A percentile compares a stretch with the other conserved stretches of the same genome.
These are phyloP conservation scores for Pocota personata DNA, from an alignment of 2,888 invertebrate genomes.

Conservation along the genomic window DNA sequence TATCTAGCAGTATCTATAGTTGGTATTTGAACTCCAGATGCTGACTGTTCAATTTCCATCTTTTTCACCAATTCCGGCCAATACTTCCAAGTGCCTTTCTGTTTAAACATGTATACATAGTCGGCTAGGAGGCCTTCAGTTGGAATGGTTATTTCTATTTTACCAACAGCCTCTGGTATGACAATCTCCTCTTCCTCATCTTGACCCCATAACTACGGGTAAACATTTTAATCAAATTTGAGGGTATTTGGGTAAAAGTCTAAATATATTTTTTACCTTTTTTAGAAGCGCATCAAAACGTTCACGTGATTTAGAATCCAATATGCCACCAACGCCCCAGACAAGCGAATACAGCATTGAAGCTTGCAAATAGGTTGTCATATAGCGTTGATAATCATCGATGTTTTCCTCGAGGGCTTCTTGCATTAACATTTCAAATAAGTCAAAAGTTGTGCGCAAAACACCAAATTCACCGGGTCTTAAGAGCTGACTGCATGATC, in stretches of 20 bases:
- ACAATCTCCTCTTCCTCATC: conserved; percentile 82
- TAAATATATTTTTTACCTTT: conserved; percentile 77
- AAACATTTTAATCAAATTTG: neutral
- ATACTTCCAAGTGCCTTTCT: conserved; percentile 93
- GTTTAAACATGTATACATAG: conserved; percentile 91
- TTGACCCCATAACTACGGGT: conserved; percentile 32
- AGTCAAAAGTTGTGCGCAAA: conserved; percentile 87
- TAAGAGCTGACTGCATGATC: conserved; percentile 86
- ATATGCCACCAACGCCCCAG: conserved; percentile 94
- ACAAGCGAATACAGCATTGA: conserved; percentile 89
- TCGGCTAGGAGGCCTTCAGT: conserved; percentile 91
- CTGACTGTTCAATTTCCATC: conserved; percentile 84
- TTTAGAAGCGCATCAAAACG: conserved; percentile 87
- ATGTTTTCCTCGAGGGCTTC: conserved; percentile 87
- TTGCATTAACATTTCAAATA: conserved; percentile 91
- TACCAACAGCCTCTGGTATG: conserved; percentile 86
- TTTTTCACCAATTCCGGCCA: conserved; percentile 90
- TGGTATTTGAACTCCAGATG: conserved; percentile 86
- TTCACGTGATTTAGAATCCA: conserved; percentile 88
- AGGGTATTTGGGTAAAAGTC: no score
- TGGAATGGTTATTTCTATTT: conserved; percentile 90
- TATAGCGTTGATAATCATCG: conserved; percentile 88
- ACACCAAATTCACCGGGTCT: conserved; percentile 89
- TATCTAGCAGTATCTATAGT: conserved; percentile 94
- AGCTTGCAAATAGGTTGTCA: conserved; percentile 90